Conservation (phyloP, 2,888 invertebrate species). For the Leptogaster cylindrica region DNA sequence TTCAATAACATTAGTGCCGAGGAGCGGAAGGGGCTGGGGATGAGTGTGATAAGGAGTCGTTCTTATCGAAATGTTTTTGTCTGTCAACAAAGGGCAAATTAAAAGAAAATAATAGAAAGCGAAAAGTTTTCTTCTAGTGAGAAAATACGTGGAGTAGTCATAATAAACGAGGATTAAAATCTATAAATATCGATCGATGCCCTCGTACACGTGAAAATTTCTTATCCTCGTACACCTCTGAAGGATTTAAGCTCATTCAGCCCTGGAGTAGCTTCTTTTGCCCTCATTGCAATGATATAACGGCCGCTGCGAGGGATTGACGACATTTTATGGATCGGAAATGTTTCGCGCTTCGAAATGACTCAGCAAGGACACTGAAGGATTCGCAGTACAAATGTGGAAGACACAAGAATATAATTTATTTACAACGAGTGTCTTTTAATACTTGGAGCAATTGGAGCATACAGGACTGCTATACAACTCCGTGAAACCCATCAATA, state of each 20-base stretch:
- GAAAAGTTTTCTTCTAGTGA: not conserved
- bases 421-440: constrained; percentile 26
- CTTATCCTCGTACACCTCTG: constrained; percentile 34
- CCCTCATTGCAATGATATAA: not conserved
- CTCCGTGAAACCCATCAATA: no score
- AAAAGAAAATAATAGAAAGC: constrained; percentile 22
- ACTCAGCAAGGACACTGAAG: not conserved
- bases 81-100: constrained; percentile 18
- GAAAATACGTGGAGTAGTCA: constrained; percentile 31
- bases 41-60: constrained; percentile 1
- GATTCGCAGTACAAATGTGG: constrained; percentile 2
- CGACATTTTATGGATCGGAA: not conserved
- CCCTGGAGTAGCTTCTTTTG: not conserved
- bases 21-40: not conserved
- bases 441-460: constrained; percentile 22
- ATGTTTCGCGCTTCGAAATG: not conserved
- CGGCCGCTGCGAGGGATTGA: not conserved
- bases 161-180: constrained; percentile 32
- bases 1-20: constrained; percentile 27
- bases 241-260: not conserved
- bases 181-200: constrained; percentile 40
- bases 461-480: constrained; percentile 17
- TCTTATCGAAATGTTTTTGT: constrained; percentile 21
- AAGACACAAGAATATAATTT: constrained; percentile 14
- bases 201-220: constrained; percentile 37